Conservation (phyloP, 1,140 invertebrate genomes). For the Drosophila fuyamai region DNA sequence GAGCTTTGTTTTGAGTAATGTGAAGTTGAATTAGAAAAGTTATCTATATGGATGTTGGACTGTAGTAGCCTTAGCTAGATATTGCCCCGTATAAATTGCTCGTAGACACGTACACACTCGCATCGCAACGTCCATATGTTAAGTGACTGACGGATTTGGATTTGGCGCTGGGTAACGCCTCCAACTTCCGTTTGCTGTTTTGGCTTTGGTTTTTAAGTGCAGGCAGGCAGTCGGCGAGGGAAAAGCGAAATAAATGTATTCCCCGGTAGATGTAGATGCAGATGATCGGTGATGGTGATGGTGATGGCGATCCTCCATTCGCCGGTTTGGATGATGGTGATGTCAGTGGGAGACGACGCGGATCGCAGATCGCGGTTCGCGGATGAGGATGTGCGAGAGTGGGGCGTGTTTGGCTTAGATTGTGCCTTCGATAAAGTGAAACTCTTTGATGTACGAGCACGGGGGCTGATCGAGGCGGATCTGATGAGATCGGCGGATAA, state of each 20-base stretch:
- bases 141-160: slow-evolving; percentile 77
- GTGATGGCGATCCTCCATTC: background rate
- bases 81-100: slow-evolving; percentile 21
- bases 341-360: slow-evolving; percentile 24
- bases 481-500: slow-evolving; percentile 50
- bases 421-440: slow-evolving; percentile 53
- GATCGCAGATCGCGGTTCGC: background rate
- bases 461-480: slow-evolving; percentile 39
- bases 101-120: slow-evolving; percentile 32
- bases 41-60: slow-evolving; percentile 1
- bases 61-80: slow-evolving; percentile 23
- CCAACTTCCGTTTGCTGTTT: slow-evolving; percentile 78
- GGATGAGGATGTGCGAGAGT: slow-evolving; percentile 45
- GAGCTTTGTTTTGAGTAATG: no score
- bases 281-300: slow-evolving; percentile 27
- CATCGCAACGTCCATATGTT: slow-evolving; percentile 51
- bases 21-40: background rate
- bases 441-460: slow-evolving; percentile 47
- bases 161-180: slow-evolving; percentile 78
- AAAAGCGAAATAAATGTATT: slow-evolving; percentile 51
- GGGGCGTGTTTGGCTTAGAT: slow-evolving; percentile 56
- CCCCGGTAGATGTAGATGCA: slow-evolving; percentile 29
- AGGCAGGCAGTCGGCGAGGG: slow-evolving; percentile 20
- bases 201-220: slow-evolving; percentile 56
- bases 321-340: slow-evolving; percentile 22